Base-by-base conservation (phyloP, 2,888 invertebrate species). In the Leptinotarsa peninsularis region DNA sequence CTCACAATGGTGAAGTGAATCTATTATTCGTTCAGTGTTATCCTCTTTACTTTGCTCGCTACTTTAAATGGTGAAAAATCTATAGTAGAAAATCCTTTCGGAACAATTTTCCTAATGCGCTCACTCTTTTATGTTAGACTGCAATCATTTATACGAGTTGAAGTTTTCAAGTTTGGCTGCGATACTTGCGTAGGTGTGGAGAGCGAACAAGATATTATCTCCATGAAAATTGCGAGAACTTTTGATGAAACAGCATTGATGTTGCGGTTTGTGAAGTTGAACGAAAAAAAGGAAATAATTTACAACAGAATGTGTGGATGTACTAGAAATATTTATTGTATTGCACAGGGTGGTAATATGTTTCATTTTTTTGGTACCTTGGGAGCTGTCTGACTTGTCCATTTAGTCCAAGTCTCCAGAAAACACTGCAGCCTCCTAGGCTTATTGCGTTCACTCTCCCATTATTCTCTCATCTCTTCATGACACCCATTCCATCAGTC, bases 91-190 rank as follows among this genome's bases (percentile, higher is more conserved):
- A 49, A 49, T 58, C 49, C 23, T 67, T 18, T 21, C 67, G 17
- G 23, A 49, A 49, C 67, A 67, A 67, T 67, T 67, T 49, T 18
- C 67, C 18, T 21, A 67, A 67, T 67, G 67, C 67, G 49, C 43
- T 49, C 21, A 67, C 14, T 67, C 67, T 67, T 49, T 23, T 23
- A 58, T 58, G 58, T 58, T 23, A 23, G 56, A 14, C 23, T 58
- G 58, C 14, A 58, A 58, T 58, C 58, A 23, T 21, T 58, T 23
- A 58, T 58, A 58, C 23, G 58, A 23, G 58, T 58, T 23, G 21
- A 23, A 23, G 58, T 18, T 58, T 23, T 23, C 4, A 23, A 58
- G 23, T 4, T 58, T 54, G 54, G n/a, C 58, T 23, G 58, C 21
- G 58, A 58, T 58, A 23, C 52, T 17, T 54, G 18, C 54, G 54